These are phyloP conservation scores for Glaucopsyche alexis DNA, from an alignment of 2,888 invertebrate genomes.

Conservation along the genomic window DNA sequence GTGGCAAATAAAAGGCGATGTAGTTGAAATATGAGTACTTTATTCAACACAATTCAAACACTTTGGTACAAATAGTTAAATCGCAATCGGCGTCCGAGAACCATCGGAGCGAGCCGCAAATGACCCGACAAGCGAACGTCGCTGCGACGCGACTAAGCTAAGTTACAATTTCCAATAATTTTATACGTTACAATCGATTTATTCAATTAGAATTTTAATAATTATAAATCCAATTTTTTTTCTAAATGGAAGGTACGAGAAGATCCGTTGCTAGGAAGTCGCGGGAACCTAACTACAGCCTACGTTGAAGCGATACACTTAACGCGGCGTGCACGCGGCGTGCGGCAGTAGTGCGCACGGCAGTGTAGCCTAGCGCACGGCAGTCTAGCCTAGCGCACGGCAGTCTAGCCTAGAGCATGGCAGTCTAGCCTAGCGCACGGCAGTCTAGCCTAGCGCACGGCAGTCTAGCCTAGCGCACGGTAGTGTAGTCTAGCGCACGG, in stretches of 20 bases:
- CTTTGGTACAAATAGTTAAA: slow-evolving; percentile 79
- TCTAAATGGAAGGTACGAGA: slow-evolving; percentile 76
- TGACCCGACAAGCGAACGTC: slow-evolving; percentile 61
- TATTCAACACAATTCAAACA: slow-evolving; percentile 80
- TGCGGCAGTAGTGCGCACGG: neutral
- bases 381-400: too few relatives aligned
- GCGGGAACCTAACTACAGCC: slow-evolving; percentile 75
- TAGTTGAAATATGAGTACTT: slow-evolving; percentile 77
- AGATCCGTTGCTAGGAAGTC: slow-evolving; percentile 74
- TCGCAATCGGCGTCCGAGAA: slow-evolving; percentile 65
- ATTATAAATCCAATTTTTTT: slow-evolving; percentile 55
- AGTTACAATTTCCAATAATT: slow-evolving; percentile 53
- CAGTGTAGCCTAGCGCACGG: too few relatives aligned
- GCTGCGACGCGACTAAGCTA: slow-evolving; percentile 45
- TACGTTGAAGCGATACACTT: slow-evolving; percentile 71
- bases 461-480: too few relatives aligned
- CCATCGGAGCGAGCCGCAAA: slow-evolving; percentile 60
- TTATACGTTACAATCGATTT: slow-evolving; percentile 47
- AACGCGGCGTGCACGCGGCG: slow-evolving; percentile 63
- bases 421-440: too few relatives aligned
- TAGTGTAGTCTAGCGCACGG: too few relatives aligned
- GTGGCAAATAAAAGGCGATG: slow-evolving; percentile 55
- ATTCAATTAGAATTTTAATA: slow-evolving; percentile 57
- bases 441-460: too few relatives aligned
- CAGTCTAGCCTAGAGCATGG: too few relatives aligned